A percentile compares a stretch with the other conserved stretches of the same genome.
Conservation (phyloP, 2,113 vertebrate genomes). For the Phyllostomus discolor region DNA sequence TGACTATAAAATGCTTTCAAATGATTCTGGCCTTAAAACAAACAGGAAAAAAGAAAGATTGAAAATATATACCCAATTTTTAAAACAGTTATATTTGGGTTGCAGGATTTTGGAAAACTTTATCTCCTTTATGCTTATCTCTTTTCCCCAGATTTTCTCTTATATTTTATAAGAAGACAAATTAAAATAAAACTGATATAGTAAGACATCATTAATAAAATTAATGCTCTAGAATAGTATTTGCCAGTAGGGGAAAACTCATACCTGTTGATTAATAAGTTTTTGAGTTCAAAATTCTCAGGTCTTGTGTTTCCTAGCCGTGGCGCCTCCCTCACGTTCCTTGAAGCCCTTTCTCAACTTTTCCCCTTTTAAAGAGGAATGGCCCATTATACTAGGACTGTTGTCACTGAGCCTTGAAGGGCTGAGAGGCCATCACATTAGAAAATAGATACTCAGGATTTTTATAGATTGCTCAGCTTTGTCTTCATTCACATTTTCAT, state of each 20-base stretch:
- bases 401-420: background rate
- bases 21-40: background rate
- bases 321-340: background rate
- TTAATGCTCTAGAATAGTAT: background rate
- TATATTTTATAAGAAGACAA: background rate
- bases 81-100: background rate
- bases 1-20: conserved; percentile 6
- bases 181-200: background rate
- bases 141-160: background rate
- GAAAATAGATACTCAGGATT: background rate
- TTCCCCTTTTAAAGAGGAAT: background rate
- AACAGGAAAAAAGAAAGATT: background rate
- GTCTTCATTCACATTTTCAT: background rate
- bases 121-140: background rate
- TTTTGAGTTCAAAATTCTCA: background rate
- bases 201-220: background rate
- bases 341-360: background rate
- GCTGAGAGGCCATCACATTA: background rate
- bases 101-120: background rate
- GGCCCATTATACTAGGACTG: background rate
- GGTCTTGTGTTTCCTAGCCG: background rate
- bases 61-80: background rate
- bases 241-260: background rate
- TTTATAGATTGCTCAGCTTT: background rate
- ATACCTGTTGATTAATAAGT: background rate